Evolutionary conservation across 2,888 invertebrate species (phyloP), one percentile per base, ranked within the genome.

Genomic region (Archaeoteleia sp.): DNA sequence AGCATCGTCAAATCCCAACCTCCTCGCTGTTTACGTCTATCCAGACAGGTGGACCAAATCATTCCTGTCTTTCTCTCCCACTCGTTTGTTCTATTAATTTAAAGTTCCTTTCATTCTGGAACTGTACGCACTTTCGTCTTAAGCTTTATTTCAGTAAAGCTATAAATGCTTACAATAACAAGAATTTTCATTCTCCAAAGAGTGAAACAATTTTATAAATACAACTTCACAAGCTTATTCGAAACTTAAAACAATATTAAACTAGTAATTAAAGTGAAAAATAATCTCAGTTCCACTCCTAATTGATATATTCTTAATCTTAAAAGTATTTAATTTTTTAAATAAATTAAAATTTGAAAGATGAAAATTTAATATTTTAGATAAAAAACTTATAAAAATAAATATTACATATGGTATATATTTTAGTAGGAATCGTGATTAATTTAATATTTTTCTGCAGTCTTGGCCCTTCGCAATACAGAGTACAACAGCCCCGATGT

Each of bases 401-500:
- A 10, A 27, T 43, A 29, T 27, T 2, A 43, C 2, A 14, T 29
- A 43, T 15, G 10, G 8, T 29, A n/a, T n/a, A n/a, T 29, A 10
- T 23, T 43, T 43, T 37, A 37, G 14, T 15, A n/a, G 7, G 37
- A 14, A 6, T 37, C n/a, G 5, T 2, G 17, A 15, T 14, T 7
- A n/a, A n/a, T 30, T 45, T 12, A 23, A 12, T 34, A 23, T 48
- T 17, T 13, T 9, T 30, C 43, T 54, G 15, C 46, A 66, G 65
- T 66, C 65, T 6, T 66, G 65, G 65, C 65, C 65, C 13, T 66
- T 66, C 37, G 46, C 65, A 15, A 40, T 66, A 9, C 65, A 66
- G 53, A 53, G n/a, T 7, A 13, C 54, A 5, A 25, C 43, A n/a
- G n/a, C n/a, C 15, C 49, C 58, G 12, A 48, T 58, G 30, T 29